A percentile compares a stretch with the other conserved stretches of the same genome.
These are phyloP conservation scores for Hirtodrosophila confusa DNA, from an alignment of 2,888 invertebrate genomes.

Conservation along the genomic window DNA sequence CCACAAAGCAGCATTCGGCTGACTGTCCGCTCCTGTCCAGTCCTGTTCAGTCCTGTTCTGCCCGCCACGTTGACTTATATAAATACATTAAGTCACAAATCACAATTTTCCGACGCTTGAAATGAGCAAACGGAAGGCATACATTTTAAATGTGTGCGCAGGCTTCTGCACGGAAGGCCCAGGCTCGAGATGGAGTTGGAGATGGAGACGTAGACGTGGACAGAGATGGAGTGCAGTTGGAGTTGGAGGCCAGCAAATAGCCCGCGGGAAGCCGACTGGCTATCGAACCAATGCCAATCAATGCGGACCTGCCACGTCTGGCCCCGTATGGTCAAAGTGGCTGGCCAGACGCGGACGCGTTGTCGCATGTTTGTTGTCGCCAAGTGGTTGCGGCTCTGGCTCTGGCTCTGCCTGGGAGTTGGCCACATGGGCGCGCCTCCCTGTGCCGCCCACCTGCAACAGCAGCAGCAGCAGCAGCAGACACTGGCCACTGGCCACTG, in stretches of 20 bases:
- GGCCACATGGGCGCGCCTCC: conserved; percentile 39
- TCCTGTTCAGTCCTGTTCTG: too few species aligned
- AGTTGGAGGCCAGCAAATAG: conserved; percentile 52
- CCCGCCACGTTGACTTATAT: conserved; percentile 68
- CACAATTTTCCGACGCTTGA: conserved; percentile 79
- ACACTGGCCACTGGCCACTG: conserved; percentile 27
- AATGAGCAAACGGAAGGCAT: conserved; percentile 78
- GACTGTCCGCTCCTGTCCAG: conserved; percentile 4
- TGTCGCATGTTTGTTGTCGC: conserved; percentile 76
- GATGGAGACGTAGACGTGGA: too few species aligned
- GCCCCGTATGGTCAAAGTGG: conserved; percentile 56
- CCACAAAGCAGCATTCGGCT: conserved; percentile 31
- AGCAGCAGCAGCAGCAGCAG: conserved; percentile 15
- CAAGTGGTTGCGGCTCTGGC: conserved; percentile 36
- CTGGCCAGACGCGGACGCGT: conserved; percentile 55
- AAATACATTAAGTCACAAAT: conserved; percentile 82
- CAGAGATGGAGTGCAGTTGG: too few species aligned
- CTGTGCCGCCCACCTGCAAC: conserved; percentile 57
- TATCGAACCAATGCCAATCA: conserved; percentile 73
- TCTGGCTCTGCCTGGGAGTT: conserved; percentile 16
- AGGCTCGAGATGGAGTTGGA: background rate
- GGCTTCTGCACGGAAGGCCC: conserved; percentile 39
- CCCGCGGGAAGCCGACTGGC: conserved; percentile 64
- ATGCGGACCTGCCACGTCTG: conserved; percentile 43
- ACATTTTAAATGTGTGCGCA: conserved; percentile 72